Evolutionary conservation across 2,113 vertebrate genomes (phyloP).

Genomic region (Sminthopsis crassicaudata): DNA sequence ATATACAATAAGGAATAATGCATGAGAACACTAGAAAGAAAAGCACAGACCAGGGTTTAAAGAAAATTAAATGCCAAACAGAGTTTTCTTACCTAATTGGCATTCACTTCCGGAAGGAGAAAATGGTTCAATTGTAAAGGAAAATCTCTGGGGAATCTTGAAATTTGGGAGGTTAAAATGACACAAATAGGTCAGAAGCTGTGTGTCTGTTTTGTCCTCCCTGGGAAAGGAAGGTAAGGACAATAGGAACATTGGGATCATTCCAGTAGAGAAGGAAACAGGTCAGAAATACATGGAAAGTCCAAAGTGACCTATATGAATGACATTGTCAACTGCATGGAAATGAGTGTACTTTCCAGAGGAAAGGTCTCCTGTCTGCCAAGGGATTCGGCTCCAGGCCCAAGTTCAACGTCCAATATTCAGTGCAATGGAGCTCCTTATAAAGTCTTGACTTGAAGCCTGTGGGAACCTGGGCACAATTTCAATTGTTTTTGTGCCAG

Average conservation of each 20-base stretch:
- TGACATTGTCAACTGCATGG: not conserved
- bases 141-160: not conserved
- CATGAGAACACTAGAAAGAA: not conserved
- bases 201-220: not conserved
- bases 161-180: not conserved
- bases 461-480: not conserved
- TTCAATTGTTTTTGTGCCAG: slow-evolving; percentile 27
- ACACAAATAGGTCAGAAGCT: not conserved
- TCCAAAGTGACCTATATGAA: not conserved
- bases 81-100: not conserved
- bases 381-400: not conserved
- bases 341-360: not conserved
- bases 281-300: not conserved
- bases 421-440: not conserved
- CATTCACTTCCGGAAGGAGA: not conserved
- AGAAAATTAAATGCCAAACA: not conserved
- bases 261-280: not conserved
- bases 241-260: not conserved
- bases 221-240: not conserved
- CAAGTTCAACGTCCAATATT: slow-evolving; percentile 4
- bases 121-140: not conserved
- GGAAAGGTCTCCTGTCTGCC: not conserved
- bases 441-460: not conserved
- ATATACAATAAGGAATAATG: not conserved
- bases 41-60: not conserved